Percentiles rank a stretch among this genome's conserved stretches.
phyloP scores from a whole-genome alignment of 2,113 vertebrate genomes.

The Pelecanoides urinatrix region DNA sequence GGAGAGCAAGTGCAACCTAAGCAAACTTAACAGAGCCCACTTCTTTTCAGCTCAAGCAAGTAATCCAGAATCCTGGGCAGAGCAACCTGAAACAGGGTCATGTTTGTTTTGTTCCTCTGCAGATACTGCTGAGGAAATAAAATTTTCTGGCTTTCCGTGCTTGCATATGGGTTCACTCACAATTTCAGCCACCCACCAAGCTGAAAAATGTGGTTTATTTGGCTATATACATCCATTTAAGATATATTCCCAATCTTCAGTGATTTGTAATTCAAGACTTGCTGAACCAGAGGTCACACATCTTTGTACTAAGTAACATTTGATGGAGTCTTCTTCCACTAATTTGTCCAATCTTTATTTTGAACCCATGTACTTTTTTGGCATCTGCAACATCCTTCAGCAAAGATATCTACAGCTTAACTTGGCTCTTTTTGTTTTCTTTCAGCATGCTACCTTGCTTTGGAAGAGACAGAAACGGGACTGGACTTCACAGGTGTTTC shows the following conservation, averaged over 20 bases:
- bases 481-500: background rate
- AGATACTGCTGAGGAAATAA: slow-evolving; percentile 60
- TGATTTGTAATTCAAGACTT: slow-evolving; percentile 10
- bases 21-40: slow-evolving; percentile 17
- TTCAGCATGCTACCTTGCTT: background rate
- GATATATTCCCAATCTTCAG: background rate
- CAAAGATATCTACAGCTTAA: background rate
- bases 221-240: slow-evolving; percentile 29
- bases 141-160: slow-evolving; percentile 46
- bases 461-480: background rate
- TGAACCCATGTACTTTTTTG: background rate
- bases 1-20: slow-evolving; percentile 13
- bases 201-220: slow-evolving; percentile 40
- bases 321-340: background rate
- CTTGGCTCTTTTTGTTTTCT: background rate
- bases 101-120: slow-evolving; percentile 62
- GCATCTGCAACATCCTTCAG: background rate
- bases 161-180: slow-evolving; percentile 66
- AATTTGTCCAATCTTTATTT: background rate
- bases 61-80: slow-evolving; percentile 23
- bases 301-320: background rate
- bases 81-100: slow-evolving; percentile 57
- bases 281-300: slow-evolving; percentile 9
- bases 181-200: slow-evolving; percentile 59
- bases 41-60: slow-evolving; percentile 15